Evolutionary conservation across 35 echinoderm and acorn worm genomes (phyloP).

Genomic region (Nesometra sesokonis): DNA sequence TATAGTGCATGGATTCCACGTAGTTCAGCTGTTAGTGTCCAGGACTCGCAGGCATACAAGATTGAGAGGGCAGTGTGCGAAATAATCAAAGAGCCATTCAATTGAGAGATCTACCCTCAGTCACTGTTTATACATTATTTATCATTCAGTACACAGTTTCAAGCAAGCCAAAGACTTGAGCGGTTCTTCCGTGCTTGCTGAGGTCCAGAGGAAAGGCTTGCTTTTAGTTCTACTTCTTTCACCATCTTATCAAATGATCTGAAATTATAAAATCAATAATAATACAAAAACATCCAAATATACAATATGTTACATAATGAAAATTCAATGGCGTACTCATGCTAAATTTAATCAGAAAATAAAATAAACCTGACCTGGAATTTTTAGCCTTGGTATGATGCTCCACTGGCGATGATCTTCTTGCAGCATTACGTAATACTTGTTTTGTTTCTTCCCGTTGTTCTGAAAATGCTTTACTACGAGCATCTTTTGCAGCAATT

Average conservation of each 20-base stretch:
- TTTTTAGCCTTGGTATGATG: neutral
- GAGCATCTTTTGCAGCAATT: neutral
- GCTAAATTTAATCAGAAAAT: too few species aligned
- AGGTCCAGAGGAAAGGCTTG: neutral
- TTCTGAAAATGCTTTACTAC: neutral
- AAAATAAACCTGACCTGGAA: too few species aligned
- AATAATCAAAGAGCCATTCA: too few species aligned
- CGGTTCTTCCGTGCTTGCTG: neutral
- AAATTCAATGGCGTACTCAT: too few species aligned
- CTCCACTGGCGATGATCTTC: neutral
- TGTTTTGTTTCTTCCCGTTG: neutral
- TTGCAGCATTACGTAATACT: neutral
- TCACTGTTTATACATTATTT: too few species aligned
- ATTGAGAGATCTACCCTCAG: too few species aligned
- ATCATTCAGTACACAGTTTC: neutral
- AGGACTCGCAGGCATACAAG: too few species aligned
- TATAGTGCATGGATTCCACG: too few species aligned
- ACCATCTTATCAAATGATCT: constrained; percentile 12
- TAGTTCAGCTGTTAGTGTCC: too few species aligned
- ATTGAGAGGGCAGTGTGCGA: too few species aligned
- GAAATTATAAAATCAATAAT: neutral
- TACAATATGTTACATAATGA: too few species aligned
- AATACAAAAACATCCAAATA: neutral
- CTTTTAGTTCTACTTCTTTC: neutral
- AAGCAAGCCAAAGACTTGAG: neutral